Evolutionary conservation across 2,797 vertebrate genomes (phyloP), one percentile per base, ranked within the genome.

Genomic region (Petrocephalus sullivani): DNA sequence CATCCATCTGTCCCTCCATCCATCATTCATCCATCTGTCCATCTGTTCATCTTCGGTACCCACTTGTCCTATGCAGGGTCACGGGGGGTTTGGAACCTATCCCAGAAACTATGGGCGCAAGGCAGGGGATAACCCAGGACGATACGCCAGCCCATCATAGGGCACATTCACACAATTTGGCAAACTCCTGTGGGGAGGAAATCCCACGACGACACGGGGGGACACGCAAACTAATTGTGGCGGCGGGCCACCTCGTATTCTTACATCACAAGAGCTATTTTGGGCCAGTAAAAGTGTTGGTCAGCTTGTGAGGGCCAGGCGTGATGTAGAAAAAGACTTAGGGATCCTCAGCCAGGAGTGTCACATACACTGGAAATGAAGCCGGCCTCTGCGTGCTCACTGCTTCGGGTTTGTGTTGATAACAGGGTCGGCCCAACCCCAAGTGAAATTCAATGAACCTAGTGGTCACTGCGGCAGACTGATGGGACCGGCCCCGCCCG

Each of bases 301-400:
- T 89, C 9, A 98, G 96, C 92, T 96, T 98, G 81, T 94, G 96
- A 91, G 98, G 98, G 91, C 98, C 96, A 0, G 97, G 97, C 0
- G 96, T 98, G 87, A 98, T 95, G 91, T 98, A 54, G 6, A 12
- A 54, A 54, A 54, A 7, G 53, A 54, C 10, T 4, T 54, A 12
- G 0, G 10, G 53, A 4, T 67, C 61, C 67, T 75, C 33, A 75
- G 33, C 23, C 67, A 75, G 12, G 67, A 37, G 37, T 28, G 61
- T 28, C 37, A 41, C 28, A 28, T 28, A 28, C 28, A 21, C 23
- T 64, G 21, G 21, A 9, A 21, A 23, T 64, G 60, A 28, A 28
- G 61, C 23, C 23, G 0, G 9, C 61, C 23, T 54, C 10, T 33
- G 23, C 10, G 21, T 64, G 23, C 61, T 12, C 61, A 12, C 61